Conservation (phyloP, 2,797 vertebrate genomes). For the Sebastes reedi region DNA sequence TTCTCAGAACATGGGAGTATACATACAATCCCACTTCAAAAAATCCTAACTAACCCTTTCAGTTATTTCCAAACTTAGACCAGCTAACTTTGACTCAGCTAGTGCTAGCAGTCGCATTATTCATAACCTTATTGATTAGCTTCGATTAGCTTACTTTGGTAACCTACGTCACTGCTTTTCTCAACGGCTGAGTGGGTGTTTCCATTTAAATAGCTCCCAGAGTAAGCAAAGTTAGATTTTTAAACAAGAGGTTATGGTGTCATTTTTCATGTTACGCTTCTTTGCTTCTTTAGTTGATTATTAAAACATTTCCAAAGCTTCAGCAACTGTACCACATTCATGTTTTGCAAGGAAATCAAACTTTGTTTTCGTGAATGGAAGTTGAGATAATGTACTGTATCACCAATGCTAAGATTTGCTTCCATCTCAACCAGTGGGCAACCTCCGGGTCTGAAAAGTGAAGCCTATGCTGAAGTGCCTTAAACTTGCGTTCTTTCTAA, state of each 20-base stretch:
- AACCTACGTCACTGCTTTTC: no score
- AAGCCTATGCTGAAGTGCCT: no score
- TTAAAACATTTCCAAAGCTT: background rate
- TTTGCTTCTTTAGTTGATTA: background rate
- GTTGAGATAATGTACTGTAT: background rate
- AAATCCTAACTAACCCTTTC: no score
- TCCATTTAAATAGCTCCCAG: background rate
- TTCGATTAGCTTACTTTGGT: no score
- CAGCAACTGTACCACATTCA: background rate
- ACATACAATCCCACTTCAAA: no score
- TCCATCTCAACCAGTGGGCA: background rate
- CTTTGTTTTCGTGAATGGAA: background rate
- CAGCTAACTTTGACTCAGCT: no score
- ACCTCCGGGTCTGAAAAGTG: no score
- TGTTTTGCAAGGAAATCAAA: background rate
- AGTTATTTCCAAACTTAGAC: no score
- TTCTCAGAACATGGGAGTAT: accelerated
- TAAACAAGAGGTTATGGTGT: background rate
- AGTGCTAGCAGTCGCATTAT: no score
- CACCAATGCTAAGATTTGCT: background rate
- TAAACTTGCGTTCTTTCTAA: no score
- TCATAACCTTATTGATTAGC: no score
- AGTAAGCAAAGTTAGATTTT: background rate
- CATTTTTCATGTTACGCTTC: background rate
- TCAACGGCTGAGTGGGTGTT: no score